phyloP scores from a whole-genome alignment of 2,113 vertebrate species.

The Clarias batrachus region DNA sequence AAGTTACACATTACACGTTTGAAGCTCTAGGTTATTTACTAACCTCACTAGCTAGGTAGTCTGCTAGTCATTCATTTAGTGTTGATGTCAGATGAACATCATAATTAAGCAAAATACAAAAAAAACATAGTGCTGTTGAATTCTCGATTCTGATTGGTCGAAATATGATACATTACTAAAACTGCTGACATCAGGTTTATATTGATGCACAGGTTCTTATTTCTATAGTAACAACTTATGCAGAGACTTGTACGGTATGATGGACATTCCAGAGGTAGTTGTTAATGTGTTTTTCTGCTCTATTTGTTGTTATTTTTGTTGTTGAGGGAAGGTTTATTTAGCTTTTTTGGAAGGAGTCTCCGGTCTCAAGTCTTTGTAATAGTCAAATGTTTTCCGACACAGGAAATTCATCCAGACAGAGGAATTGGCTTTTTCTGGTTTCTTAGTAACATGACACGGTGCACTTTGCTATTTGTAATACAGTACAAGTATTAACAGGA shows the following conservation, averaged over 20 bases:
- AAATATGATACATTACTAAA: background rate
- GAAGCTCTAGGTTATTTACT: background rate
- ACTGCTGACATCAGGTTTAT: background rate
- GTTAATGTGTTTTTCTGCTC: background rate
- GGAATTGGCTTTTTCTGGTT: background rate
- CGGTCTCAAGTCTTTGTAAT: background rate
- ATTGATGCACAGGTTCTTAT: background rate
- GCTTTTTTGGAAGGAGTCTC: background rate
- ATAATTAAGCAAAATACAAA: background rate
- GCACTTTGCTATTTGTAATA: background rate
- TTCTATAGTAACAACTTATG: background rate
- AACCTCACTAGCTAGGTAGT: background rate
- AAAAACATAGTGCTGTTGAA: background rate
- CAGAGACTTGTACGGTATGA: background rate
- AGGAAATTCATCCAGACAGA: background rate
- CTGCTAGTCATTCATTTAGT: background rate
- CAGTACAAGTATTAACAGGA: background rate
- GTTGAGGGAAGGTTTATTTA: background rate
- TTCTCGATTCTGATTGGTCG: constrained; percentile 1
- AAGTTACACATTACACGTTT: background rate
- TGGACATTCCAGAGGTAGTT: background rate
- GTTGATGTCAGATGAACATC: background rate
- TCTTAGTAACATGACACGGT: background rate
- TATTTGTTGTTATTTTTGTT: background rate
- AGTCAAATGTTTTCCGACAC: background rate